Evolutionary conservation across 2,797 vertebrate species (phyloP).

Genomic region (Poliocrania exsul): DNA sequence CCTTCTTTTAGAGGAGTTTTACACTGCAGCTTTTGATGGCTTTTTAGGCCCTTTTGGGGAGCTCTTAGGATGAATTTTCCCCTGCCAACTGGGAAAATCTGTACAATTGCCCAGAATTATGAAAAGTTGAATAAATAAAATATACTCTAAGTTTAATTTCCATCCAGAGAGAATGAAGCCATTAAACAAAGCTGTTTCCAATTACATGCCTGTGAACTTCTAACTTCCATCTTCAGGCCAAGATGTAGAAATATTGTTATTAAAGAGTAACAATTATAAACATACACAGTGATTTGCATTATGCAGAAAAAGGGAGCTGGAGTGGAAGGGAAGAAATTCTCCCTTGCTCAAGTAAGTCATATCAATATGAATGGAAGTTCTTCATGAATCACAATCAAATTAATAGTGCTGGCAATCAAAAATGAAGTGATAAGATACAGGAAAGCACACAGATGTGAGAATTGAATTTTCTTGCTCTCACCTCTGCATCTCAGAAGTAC

Average conservation of each 20-base stretch:
- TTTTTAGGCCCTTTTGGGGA: background rate
- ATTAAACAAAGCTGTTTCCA: background rate
- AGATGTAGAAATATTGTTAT: background rate
- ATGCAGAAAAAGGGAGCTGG: background rate
- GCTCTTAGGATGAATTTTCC: background rate
- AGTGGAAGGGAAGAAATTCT: background rate
- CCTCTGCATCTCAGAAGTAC: background rate
- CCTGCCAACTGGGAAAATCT: background rate
- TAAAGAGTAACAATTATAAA: background rate
- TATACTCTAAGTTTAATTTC: background rate
- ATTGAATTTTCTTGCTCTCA: background rate
- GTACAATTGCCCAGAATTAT: background rate
- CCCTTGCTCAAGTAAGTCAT: background rate
- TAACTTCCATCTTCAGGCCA: background rate
- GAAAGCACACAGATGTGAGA: background rate
- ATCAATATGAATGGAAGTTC: background rate
- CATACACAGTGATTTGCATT: background rate
- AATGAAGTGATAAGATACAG: background rate
- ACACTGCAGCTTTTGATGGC: background rate
- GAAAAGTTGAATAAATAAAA: background rate
- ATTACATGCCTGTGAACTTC: background rate
- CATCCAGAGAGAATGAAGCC: background rate
- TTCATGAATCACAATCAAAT: background rate
- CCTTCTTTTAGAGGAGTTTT: background rate
- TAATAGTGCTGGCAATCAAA: background rate